These are phyloP conservation scores for Sarcophaga bullata DNA, from an alignment of 1,140 invertebrate genomes.

Conservation along the genomic window DNA sequence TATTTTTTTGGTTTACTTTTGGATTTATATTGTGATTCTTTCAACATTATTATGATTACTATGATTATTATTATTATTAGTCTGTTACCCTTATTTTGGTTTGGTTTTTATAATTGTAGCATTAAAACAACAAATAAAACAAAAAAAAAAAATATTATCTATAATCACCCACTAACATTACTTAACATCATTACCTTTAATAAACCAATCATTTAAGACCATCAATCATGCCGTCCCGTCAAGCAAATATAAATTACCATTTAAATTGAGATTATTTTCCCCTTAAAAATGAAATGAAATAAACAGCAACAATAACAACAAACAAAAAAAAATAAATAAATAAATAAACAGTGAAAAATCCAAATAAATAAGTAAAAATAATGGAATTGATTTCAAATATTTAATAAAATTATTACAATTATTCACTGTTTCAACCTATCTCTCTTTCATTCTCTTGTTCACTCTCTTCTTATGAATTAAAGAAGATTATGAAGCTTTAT, in stretches of 20 bases:
- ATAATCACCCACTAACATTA: neutral
- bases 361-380: neutral
- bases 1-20: constrained; percentile 8
- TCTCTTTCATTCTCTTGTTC: no score
- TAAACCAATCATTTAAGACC: no score
- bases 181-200: no score
- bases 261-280: neutral
- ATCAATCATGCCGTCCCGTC: neutral
- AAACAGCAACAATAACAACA: no score
- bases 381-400: neutral
- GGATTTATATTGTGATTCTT: neutral
- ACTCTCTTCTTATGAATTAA: no score
- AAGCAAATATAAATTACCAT: neutral
- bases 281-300: neutral
- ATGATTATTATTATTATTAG: constrained; percentile 48
- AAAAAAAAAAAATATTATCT: constrained; percentile 17
- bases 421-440: no score
- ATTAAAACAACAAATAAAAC: constrained; percentile 15
- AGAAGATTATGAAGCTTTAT: no score
- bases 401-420: neutral
- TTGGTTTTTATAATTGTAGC: constrained; percentile 39
- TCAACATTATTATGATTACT: no score
- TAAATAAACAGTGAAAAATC: no score
- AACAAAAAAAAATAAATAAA: no score
- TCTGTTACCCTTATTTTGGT: constrained; percentile 58